phyloP scores from a whole-genome alignment of 2,888 invertebrate species.

The Parnassius orleans region DNA sequence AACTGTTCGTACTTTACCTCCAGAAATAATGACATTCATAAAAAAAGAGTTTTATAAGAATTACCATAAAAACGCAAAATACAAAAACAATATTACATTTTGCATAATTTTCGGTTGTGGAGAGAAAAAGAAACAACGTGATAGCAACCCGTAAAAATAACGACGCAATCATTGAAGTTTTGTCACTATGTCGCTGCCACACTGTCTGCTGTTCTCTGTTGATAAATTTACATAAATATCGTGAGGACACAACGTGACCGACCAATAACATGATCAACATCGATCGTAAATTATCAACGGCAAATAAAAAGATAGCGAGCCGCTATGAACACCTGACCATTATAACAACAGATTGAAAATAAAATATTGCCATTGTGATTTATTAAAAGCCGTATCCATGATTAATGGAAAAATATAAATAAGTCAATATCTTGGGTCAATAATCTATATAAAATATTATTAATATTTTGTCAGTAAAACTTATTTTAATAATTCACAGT shows the following conservation, averaged over 20 bases:
- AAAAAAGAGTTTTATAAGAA: too few species aligned
- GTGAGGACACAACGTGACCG: slow-evolving; percentile 56
- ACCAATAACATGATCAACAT: slow-evolving; percentile 52
- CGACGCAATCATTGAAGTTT: slow-evolving; percentile 31
- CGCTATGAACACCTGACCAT: slow-evolving; percentile 57
- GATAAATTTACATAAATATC: slow-evolving; percentile 60
- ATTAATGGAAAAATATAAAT: slow-evolving; percentile 66
- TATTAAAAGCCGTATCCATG: slow-evolving; percentile 52
- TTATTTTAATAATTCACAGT: slow-evolving; percentile 20
- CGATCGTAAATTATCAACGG: slow-evolving; percentile 61
- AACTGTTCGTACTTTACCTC: too few species aligned
- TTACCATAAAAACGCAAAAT: too few species aligned
- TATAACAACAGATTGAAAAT: slow-evolving; percentile 40
- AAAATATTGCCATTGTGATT: slow-evolving; percentile 57
- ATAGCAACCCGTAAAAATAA: slow-evolving; percentile 12
- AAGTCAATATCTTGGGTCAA: slow-evolving; percentile 58
- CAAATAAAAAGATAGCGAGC: slow-evolving; percentile 54
- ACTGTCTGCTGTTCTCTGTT: slow-evolving; percentile 61
- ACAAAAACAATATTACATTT: too few species aligned
- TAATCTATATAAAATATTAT: slow-evolving; percentile 45
- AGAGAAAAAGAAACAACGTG: too few species aligned
- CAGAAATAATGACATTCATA: too few species aligned
- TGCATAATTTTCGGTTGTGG: too few species aligned
- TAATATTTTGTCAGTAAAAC: slow-evolving; percentile 19
- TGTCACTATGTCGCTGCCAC: slow-evolving; percentile 55